Evolutionary conservation across 2,113 vertebrate species (phyloP).

Genomic region (Macrotis lagotis): DNA sequence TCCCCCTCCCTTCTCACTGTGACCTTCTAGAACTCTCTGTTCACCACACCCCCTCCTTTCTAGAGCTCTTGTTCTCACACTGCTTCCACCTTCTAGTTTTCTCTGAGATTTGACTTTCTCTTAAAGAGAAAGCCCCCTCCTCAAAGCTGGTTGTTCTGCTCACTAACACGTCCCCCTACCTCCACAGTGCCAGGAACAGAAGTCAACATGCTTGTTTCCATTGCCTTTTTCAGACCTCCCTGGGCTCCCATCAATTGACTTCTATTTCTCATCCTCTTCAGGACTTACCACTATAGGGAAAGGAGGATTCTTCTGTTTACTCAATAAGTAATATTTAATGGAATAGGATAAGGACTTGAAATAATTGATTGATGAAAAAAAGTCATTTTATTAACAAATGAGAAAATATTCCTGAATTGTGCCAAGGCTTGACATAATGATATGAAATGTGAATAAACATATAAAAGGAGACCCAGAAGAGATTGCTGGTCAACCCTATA

Average conservation of each 20-base stretch:
- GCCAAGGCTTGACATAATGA: neutral
- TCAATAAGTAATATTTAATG: neutral
- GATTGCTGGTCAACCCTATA: neutral
- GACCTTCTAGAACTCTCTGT: neutral
- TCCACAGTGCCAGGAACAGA: neutral
- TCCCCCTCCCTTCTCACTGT: neutral
- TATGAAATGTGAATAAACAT: neutral
- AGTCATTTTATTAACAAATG: neutral
- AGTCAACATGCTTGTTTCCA: neutral
- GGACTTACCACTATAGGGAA: neutral
- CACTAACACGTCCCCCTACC: neutral
- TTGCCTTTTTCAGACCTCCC: neutral
- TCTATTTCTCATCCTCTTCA: neutral
- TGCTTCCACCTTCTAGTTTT: neutral
- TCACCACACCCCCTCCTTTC: neutral
- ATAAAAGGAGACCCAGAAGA: neutral
- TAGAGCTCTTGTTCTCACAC: neutral
- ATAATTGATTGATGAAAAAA: neutral
- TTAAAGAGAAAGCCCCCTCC: neutral
- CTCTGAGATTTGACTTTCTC: neutral
- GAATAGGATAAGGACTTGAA: neutral
- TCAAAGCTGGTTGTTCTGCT: neutral
- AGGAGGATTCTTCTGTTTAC: neutral
- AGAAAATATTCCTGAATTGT: neutral
- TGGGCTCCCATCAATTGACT: neutral